phyloP scores from a whole-genome alignment of 2,797 vertebrate species.

The Sebastes matsubarae region DNA sequence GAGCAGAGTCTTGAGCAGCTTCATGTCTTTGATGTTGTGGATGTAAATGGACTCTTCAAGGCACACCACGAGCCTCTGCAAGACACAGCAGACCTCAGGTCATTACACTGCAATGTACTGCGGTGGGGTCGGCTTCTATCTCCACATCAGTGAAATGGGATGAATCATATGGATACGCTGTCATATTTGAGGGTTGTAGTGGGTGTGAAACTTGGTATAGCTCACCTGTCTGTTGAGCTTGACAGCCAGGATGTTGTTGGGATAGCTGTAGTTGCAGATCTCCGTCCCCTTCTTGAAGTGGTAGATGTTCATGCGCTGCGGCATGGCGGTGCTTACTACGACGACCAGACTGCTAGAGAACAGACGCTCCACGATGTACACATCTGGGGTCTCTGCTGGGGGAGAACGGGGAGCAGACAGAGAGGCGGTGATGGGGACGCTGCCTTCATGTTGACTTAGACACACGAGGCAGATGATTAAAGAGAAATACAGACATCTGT shows the following conservation, averaged over 20 bases:
- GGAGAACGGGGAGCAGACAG: not conserved
- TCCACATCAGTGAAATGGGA: not conserved
- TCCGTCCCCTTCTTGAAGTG: constrained; percentile 98
- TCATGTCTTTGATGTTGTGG: constrained; percentile 98
- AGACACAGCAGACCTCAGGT: constrained; percentile 8
- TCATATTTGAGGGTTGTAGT: not conserved
- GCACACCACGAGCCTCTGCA: constrained; percentile 93
- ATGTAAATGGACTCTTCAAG: constrained; percentile 95
- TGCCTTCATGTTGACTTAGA: not conserved
- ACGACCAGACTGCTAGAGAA: constrained; percentile 97
- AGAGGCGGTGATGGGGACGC: not conserved
- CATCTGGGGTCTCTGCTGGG: constrained; percentile 88
- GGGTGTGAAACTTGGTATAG: not conserved
- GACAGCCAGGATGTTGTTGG: constrained; percentile 88
- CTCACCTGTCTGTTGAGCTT: constrained; percentile 91
- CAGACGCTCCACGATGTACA: constrained; percentile 94
- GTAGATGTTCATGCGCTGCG: constrained; percentile 93
- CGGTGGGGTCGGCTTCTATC: not conserved
- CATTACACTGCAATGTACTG: not conserved
- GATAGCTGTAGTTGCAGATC: constrained; percentile 97
- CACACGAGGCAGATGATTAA: no score
- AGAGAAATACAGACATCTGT: not conserved
- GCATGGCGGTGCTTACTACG: constrained; percentile 88
- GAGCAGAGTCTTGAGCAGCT: constrained; percentile 92
- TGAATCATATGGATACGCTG: not conserved